A percentile compares a stretch with the other conserved stretches of the same genome.
phyloP scores from a whole-genome alignment of 2,797 vertebrate genomes.

The Tragopan temminckii region DNA sequence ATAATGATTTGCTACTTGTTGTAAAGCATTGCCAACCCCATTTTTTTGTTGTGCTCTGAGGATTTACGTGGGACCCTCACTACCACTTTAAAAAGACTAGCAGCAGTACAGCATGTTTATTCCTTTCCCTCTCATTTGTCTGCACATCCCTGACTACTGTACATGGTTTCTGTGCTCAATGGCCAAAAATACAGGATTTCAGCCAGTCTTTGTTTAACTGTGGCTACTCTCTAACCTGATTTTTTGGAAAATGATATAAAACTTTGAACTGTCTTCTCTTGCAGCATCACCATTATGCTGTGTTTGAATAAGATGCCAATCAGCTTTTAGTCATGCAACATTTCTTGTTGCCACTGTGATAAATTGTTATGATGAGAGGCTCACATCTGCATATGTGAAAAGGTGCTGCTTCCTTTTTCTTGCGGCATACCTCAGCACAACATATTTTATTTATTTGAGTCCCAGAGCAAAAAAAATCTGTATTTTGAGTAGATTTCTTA shows the following conservation, averaged over 20 bases:
- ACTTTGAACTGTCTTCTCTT: background rate
- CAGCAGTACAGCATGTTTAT: background rate
- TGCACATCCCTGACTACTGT: background rate
- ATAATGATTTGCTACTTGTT: background rate
- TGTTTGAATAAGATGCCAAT: background rate
- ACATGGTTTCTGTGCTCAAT: background rate
- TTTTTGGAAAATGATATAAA: background rate
- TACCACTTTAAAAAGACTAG: background rate
- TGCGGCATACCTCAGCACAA: background rate
- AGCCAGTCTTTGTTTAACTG: background rate
- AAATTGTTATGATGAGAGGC: background rate
- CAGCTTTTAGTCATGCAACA: background rate
- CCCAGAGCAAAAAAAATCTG: background rate
- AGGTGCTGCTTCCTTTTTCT: background rate
- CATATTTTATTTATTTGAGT: background rate
- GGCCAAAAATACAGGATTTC: background rate
- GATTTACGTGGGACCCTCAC: background rate
- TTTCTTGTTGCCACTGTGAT: background rate
- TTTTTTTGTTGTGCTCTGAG: constrained; percentile 2
- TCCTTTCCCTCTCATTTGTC: background rate
- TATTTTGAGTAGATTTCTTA: background rate
- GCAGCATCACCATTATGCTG: background rate
- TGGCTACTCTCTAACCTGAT: background rate
- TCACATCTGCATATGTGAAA: background rate
- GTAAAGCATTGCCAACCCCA: background rate